A percentile compares a stretch with the other conserved stretches of the same genome.
phyloP scores from a whole-genome alignment of 2,113 vertebrate genomes.

The Brachyistius frenatus region DNA sequence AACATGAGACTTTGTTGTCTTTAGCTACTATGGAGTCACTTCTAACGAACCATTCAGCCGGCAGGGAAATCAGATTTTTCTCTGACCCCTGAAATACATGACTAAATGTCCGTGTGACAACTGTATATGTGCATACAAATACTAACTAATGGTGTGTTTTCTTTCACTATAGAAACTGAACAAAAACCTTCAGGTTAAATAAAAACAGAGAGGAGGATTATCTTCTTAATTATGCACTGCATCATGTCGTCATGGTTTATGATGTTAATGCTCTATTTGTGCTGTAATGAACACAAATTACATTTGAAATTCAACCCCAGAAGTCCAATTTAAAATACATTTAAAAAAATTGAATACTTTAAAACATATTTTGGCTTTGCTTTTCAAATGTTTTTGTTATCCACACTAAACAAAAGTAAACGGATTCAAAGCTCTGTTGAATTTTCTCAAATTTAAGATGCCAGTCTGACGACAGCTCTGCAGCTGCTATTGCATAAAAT shows the following conservation, averaged over 20 bases:
- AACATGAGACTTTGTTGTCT: slow-evolving; percentile 26
- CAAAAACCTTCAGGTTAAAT: neutral
- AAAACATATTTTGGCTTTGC: neutral
- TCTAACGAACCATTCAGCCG: neutral
- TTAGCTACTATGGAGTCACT: slow-evolving; percentile 7
- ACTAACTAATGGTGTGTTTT: neutral
- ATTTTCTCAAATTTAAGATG: neutral
- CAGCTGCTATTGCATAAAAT: neutral
- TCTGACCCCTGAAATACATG: neutral
- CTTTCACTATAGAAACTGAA: neutral
- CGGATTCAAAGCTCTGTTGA: neutral
- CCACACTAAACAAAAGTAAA: neutral
- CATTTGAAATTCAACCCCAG: neutral
- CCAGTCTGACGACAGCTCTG: neutral
- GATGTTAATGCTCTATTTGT: neutral
- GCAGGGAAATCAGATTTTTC: neutral
- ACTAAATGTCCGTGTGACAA: neutral
- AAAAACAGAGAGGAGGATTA: neutral
- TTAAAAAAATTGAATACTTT: neutral
- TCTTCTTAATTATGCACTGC: neutral
- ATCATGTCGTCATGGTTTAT: slow-evolving; percentile 9
- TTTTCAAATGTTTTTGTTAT: neutral
- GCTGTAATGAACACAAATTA: neutral
- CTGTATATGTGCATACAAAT: neutral
- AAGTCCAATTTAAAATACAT: neutral